phyloP scores from a whole-genome alignment of 2,888 invertebrate genomes.

The Athrips mouffetella region DNA sequence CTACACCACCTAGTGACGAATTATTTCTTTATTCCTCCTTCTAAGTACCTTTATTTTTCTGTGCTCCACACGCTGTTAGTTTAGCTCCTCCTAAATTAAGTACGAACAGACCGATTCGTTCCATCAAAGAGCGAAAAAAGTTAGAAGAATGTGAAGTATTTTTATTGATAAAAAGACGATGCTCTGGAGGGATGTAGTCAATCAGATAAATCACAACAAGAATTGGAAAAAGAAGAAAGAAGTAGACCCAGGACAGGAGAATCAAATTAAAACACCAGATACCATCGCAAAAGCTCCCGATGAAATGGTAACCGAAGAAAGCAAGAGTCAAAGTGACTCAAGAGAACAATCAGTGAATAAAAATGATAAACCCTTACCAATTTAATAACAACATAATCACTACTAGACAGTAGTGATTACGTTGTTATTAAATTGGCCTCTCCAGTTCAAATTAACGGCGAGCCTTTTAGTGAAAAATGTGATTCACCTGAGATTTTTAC shows the following conservation, averaged over 20 bases:
- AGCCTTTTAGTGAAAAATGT: slow-evolving; percentile 50
- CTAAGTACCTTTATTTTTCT: too few species aligned
- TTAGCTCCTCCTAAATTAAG: slow-evolving; percentile 47
- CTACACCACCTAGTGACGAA: too few species aligned
- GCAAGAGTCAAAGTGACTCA: neutral
- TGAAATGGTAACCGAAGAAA: neutral
- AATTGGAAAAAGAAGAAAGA: neutral
- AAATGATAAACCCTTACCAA: slow-evolving; percentile 46
- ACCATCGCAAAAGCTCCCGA: neutral
- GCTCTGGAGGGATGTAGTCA: slow-evolving; percentile 14
- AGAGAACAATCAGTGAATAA: neutral
- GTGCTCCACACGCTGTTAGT: slow-evolving; percentile 34
- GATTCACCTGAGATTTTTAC: slow-evolving; percentile 69
- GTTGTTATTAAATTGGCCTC: slow-evolving; percentile 59
- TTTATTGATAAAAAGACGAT: slow-evolving; percentile 39
- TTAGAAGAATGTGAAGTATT: slow-evolving; percentile 50
- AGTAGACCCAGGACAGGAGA: neutral
- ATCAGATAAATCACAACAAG: neutral
- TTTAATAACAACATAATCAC: slow-evolving; percentile 57
- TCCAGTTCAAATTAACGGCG: slow-evolving; percentile 61
- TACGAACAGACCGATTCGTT: slow-evolving; percentile 51
- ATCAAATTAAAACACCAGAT: neutral
- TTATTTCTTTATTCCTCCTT: too few species aligned
- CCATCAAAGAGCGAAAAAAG: slow-evolving; percentile 64
- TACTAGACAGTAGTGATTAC: slow-evolving; percentile 57